Evolutionary conservation across 2,888 invertebrate genomes (phyloP), one percentile per base, ranked within the genome.

Genomic region (Anarsia innoxiella): DNA sequence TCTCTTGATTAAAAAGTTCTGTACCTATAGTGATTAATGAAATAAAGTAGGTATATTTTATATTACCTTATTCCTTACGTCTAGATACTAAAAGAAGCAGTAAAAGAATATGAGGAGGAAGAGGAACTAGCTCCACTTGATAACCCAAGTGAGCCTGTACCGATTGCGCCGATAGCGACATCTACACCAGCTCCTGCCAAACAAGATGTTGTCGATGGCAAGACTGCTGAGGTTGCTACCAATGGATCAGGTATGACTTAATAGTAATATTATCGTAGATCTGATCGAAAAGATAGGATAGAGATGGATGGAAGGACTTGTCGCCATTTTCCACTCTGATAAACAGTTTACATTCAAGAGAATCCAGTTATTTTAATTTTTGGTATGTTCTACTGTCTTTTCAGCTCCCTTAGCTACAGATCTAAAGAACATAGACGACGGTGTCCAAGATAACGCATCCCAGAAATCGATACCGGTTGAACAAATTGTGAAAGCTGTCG

Each of bases 11-110:
- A n/a, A n/a, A n/a, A n/a, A n/a, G n/a, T n/a, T n/a, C n/a, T n/a
- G n/a, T n/a, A n/a, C n/a, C n/a, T n/a, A n/a, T n/a, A n/a, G n/a
- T n/a, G n/a, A n/a, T n/a, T n/a, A n/a, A n/a, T n/a, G n/a, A n/a
- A n/a, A n/a, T n/a, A n/a, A n/a, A n/a, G n/a, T n/a, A n/a, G n/a
- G n/a, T n/a, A n/a, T n/a, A n/a, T n/a, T n/a, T n/a, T n/a, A n/a
- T n/a, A n/a, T n/a, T n/a, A n/a, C n/a, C n/a, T n/a, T n/a, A n/a
- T n/a, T 19, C 19, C 19, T 28, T 12, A 9, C 8, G 5, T 5
- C 12, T 28, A 82, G 83, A 79, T 84, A 31, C 45, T 84, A 23
- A 70, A 69, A 59, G 83, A 84, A 37, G 75, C 83, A 0, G 51
- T 73, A 6, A 73, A 66, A 43, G 83, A 82, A 40, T 73, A 66